Evolutionary conservation across 2,113 vertebrate genomes (phyloP), one percentile per base, ranked within the genome.

Genomic region (Chamaetylas fuelleborni): DNA sequence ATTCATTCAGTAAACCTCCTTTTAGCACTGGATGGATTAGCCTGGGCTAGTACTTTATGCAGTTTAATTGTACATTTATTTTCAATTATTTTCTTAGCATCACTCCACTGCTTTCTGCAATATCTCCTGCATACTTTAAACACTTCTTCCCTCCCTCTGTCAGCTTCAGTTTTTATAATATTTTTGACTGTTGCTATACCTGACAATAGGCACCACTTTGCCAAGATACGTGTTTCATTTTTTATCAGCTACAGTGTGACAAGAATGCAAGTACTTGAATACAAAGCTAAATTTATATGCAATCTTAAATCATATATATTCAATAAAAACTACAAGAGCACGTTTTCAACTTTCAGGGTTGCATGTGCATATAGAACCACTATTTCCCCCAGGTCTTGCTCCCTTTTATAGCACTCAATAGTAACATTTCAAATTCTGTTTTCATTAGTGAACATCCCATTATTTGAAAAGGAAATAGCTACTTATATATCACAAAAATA

Each of bases 41-140:
- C 33, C 67, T 81, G 34, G 56, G 58, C 67, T 73, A 62, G 56
- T 58, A 80, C 29, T 76, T 83, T 51, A 47, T 5, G 10, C 38
- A 77, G 34, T 82, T 81, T 88, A 92, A 95, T 93, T 88, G 71
- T 62, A 96, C 50, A 54, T 81, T 93, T 80, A 83, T 88, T 93
- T 95, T 88, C 90, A 94, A 74, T 90, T 90, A 90, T 93, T 93
- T 93, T 92, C 76, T 88, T 92, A 95, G 80, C 33, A 88, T 66
- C 69, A 90, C 67, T 70, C 34, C 80, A 78, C 16, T 88, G 76
- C 71, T 83, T 86, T 51, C 64, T 80, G 70, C 34, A 70, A 9
- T 81, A 80, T 53, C 82, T 77, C 28, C 51, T 77, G 76, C 58
- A 90, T 69, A 61, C 25, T 88, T 90, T 48, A 57, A 45, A 77